These are phyloP conservation scores for Rhynchomys soricoides DNA, from an alignment of 2,113 vertebrate genomes.

Conservation along the genomic window DNA sequence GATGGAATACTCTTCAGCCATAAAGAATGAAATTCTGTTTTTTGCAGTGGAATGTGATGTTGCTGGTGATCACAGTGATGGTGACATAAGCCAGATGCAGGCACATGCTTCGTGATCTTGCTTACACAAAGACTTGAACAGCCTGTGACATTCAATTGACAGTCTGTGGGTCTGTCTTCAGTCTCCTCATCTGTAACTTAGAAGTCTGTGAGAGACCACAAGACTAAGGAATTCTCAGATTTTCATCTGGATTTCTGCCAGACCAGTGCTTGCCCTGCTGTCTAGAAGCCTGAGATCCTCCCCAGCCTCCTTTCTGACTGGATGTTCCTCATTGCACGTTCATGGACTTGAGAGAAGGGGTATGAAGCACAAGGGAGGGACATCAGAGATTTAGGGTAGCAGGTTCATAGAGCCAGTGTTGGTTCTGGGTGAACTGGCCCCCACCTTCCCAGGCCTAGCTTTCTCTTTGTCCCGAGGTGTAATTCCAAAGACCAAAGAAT, in stretches of 20 bases:
- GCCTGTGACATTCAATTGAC: not conserved
- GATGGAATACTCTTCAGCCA: not conserved
- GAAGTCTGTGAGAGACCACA: accelerated
- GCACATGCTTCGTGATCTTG: not conserved
- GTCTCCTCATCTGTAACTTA: not conserved
- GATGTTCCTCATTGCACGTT: not conserved
- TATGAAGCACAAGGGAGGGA: not conserved
- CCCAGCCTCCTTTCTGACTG: not conserved
- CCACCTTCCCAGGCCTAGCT: not conserved
- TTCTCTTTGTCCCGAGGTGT: constrained; percentile 5
- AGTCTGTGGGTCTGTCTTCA: not conserved
- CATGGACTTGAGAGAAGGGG: not conserved
- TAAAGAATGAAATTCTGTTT: not conserved
- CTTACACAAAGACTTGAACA: not conserved
- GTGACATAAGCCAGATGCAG: not conserved
- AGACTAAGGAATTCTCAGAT: not conserved
- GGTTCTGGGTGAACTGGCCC: not conserved
- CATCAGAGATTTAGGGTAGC: not conserved
- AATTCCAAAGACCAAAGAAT: constrained; percentile 1
- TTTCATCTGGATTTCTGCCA: not conserved
- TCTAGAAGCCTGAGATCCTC: not conserved
- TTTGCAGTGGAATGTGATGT: not conserved
- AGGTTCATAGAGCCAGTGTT: too few species aligned
- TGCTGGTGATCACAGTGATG: not conserved
- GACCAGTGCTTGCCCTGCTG: not conserved